Evolutionary conservation across 2,113 vertebrate species (phyloP).

Genomic region (Dicaeum eximium): DNA sequence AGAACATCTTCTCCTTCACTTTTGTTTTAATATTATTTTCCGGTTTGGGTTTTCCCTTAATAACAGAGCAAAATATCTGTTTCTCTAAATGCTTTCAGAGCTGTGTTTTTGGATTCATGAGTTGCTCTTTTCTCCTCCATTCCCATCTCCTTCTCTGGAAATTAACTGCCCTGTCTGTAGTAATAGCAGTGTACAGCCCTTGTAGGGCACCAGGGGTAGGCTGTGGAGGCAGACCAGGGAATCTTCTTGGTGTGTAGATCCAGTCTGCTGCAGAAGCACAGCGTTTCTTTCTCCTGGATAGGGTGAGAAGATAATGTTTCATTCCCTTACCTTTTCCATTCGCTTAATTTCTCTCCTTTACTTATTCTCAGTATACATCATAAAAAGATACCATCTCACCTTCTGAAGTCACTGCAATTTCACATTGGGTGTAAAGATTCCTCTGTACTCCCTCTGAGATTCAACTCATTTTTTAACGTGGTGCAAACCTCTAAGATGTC

Average conservation of each 20-base stretch:
- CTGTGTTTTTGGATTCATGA: background rate
- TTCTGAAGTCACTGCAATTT: background rate
- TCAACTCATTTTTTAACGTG: background rate
- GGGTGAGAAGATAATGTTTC: background rate
- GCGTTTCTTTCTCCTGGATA: background rate
- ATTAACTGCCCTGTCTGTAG: background rate
- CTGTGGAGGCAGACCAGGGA: background rate
- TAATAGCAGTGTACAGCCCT: background rate
- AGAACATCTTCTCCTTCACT: background rate
- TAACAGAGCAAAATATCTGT: background rate
- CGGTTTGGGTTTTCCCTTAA: background rate
- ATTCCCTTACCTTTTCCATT: background rate
- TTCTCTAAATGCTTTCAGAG: background rate
- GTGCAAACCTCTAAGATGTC: background rate
- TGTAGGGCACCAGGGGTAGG: background rate
- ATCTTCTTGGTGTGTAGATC: background rate
- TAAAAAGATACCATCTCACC: background rate
- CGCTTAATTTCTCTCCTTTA: background rate
- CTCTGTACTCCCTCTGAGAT: background rate
- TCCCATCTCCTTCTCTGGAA: background rate
- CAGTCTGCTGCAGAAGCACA: background rate
- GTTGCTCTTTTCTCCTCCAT: background rate
- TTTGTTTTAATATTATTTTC: constrained; percentile 11
- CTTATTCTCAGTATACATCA: background rate
- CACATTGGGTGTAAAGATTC: background rate